phyloP scores from a whole-genome alignment of 1,140 invertebrate genomes.

The Spodoptera litura region DNA sequence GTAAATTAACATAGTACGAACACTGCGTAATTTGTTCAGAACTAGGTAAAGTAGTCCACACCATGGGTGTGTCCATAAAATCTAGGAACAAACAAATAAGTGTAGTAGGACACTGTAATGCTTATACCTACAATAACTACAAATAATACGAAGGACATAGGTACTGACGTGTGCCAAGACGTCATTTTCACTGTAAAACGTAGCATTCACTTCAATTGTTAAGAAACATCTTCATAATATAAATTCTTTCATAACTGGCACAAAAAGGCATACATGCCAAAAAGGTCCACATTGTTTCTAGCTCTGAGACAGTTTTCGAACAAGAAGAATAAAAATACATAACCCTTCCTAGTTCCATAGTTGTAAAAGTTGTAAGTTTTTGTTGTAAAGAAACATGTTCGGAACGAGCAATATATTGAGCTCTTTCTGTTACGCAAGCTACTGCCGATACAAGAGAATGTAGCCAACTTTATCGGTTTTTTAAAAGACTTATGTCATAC shows the following conservation, averaged over 20 bases:
- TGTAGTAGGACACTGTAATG: too few species aligned
- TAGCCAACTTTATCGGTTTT: slow-evolving; percentile 27
- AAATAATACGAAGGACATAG: too few species aligned
- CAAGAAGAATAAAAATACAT: not conserved
- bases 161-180: too few species aligned
- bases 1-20: too few species aligned
- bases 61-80: too few species aligned
- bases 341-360: slow-evolving; percentile 10
- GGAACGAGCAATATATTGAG: slow-evolving; percentile 26
- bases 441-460: slow-evolving; percentile 2
- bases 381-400: slow-evolving; percentile 11
- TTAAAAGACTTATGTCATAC: not conserved
- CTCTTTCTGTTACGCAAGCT: slow-evolving; percentile 21
- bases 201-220: too few species aligned
- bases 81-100: too few species aligned
- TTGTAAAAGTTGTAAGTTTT: slow-evolving; percentile 17
- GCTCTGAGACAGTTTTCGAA: not conserved
- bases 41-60: too few species aligned
- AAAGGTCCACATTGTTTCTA: slow-evolving; percentile 8
- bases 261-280: not conserved
- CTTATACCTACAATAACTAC: too few species aligned
- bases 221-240: too few species aligned
- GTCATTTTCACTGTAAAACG: too few species aligned
- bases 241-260: not conserved
- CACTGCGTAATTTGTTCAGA: too few species aligned